A percentile compares a stretch with the other conserved stretches of the same genome.
Conservation (phyloP, 2,797 vertebrate species). For the Dryobates pubescens region DNA sequence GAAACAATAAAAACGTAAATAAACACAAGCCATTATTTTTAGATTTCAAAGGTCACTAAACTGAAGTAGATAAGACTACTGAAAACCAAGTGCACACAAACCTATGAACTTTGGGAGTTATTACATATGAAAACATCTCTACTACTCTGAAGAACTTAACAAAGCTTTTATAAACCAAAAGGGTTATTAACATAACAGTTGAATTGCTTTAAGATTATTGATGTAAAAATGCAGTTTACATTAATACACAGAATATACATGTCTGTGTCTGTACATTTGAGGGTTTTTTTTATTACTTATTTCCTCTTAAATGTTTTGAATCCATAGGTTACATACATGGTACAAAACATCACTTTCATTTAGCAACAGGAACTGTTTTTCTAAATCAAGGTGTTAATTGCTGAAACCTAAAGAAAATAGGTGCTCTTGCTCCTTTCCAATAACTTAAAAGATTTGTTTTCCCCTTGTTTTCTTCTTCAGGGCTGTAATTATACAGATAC, state of each 20-base stretch:
- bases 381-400: neutral
- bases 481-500: neutral
- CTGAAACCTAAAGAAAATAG: neutral
- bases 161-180: neutral
- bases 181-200: neutral
- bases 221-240: neutral
- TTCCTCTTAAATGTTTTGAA: neutral
- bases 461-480: neutral
- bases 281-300: neutral
- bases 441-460: neutral
- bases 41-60: neutral
- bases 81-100: neutral
- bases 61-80: neutral
- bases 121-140: neutral
- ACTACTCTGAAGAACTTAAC: neutral
- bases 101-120: neutral
- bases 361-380: neutral
- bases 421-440: neutral
- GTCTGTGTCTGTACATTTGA: neutral
- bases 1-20: neutral
- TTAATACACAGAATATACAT: neutral
- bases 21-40: neutral
- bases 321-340: neutral
- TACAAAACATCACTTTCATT: neutral
- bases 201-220: neutral